These are phyloP conservation scores for Phymanthus crucifer DNA, from an alignment of 92 coral and sea anemone genomes.

Conservation along the genomic window DNA sequence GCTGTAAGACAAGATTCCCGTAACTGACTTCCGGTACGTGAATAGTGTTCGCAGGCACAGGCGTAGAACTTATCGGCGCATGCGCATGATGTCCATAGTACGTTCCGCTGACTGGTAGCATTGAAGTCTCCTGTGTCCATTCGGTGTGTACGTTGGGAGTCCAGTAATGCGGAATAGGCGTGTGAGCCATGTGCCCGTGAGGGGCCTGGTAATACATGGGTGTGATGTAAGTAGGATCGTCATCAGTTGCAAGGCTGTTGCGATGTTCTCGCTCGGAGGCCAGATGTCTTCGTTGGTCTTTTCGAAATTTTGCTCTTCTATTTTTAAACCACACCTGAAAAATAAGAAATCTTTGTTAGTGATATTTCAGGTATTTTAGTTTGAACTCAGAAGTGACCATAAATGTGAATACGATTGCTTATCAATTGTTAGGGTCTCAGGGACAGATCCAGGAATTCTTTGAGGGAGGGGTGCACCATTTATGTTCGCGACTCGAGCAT, in stretches of 20 bases:
- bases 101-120: slow-evolving; percentile 36
- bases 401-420: no score
- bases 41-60: slow-evolving; percentile 38
- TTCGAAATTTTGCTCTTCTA: slow-evolving; percentile 82
- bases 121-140: slow-evolving; percentile 36
- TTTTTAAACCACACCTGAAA: slow-evolving; percentile 86
- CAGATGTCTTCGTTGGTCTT: slow-evolving; percentile 43
- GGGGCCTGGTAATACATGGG: slow-evolving; percentile 45
- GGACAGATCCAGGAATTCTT: no score
- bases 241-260: slow-evolving; percentile 23
- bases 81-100: slow-evolving; percentile 40
- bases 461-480: no score
- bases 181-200: slow-evolving; percentile 39
- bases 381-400: no score
- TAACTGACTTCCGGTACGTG: slow-evolving; percentile 42
- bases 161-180: slow-evolving; percentile 39
- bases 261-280: slow-evolving; percentile 45
- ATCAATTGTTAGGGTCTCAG: no score
- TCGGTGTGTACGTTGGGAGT: slow-evolving; percentile 22
- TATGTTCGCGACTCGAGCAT: no score
- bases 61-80: slow-evolving; percentile 27
- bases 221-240: slow-evolving; percentile 33
- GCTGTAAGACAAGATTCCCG: slow-evolving; percentile 39
- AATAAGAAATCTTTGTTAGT: background rate
- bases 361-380: no score